A percentile compares a stretch with the other conserved stretches of the same genome.
These are phyloP conservation scores for Watsonalla binaria DNA, from an alignment of 2,888 invertebrate genomes.

Conservation along the genomic window DNA sequence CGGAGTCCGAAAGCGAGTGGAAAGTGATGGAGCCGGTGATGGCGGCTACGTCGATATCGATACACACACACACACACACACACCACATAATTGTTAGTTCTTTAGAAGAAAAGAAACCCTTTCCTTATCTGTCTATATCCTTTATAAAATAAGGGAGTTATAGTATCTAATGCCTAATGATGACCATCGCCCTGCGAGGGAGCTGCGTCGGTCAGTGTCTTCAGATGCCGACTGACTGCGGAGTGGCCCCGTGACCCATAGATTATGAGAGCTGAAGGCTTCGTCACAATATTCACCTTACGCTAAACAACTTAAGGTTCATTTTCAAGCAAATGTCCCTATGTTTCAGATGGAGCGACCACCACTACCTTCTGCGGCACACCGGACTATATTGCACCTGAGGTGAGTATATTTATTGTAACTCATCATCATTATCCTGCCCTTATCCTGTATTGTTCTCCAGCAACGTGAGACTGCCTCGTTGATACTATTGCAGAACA, in stretches of 20 bases:
- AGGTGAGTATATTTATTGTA: conserved; percentile 68
- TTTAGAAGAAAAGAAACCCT: no score
- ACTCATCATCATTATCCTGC: no score
- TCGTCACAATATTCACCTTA: background rate
- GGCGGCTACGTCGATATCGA: no score
- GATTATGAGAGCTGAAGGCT: conserved; percentile 31
- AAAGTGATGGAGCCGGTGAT: no score
- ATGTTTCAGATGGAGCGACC: conserved; percentile 85
- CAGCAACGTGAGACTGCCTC: background rate
- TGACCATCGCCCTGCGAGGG: conserved; percentile 23
- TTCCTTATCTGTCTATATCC: no score
- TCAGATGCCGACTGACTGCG: conserved; percentile 5
- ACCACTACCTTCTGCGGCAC: conserved; percentile 99
- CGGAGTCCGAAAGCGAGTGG: no score
- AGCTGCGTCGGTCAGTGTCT: conserved; percentile 11
- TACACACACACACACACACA: no score
- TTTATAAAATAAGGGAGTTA: no score
- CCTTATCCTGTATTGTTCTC: background rate
- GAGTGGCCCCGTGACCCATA: conserved; percentile 24
- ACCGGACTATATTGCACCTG: conserved; percentile 99
- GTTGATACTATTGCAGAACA: no score
- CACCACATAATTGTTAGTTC: no score
- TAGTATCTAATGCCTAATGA: conserved; percentile 12
- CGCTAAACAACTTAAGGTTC: background rate
- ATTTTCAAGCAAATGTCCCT: background rate